Evolutionary conservation across 2,888 invertebrate genomes (phyloP), one percentile per base, ranked within the genome.

Genomic region (Acleris emargana): DNA sequence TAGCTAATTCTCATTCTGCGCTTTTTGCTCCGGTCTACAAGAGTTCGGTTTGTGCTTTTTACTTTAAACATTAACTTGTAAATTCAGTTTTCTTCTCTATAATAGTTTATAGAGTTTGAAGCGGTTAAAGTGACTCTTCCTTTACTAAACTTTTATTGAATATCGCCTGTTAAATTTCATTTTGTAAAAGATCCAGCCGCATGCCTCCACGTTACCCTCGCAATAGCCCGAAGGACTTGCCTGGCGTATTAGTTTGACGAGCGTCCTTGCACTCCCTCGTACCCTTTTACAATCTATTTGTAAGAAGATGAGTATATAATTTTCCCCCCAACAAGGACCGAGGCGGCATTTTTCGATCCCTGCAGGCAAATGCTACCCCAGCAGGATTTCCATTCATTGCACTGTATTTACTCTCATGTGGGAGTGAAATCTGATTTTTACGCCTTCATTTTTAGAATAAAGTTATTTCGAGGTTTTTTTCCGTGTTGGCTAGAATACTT

Each of bases 291-390:
- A 83, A 88, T 88, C 86, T 87, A 90, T 90, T 90, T 89, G 88
- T 88, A 83, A 81, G 78, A 78, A 85, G 82, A 87, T 86, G 87
- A 87, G 86, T 87, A 85, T 83, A 87, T 89, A 88, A 89, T 88
- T 88, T 80, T 80, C 81, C 84, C 84, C 45, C 83, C 77, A 76
- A 77, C 79, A 80, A 82, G 78, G 76, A 81, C 77, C 78, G 77
- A 75, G 75, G 79, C 69, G 78, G 83, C 82, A 80, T 84, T 88
- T 88, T 87, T 86, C 82, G 80, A 82, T 76, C 82, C 83, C 84
- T 74, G 57, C 73, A 74, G 83, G 81, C 79, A 78, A 74, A 77
- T 71, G 72, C 72, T 75, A 73, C 78, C 77, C 78, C 71, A 71
- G 71, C 69, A 71, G 63, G 68, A 72, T 73, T 73, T 71, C 62